Conservation (phyloP, 2,888 invertebrate species). For the Caenorhabditis angaria region DNA sequence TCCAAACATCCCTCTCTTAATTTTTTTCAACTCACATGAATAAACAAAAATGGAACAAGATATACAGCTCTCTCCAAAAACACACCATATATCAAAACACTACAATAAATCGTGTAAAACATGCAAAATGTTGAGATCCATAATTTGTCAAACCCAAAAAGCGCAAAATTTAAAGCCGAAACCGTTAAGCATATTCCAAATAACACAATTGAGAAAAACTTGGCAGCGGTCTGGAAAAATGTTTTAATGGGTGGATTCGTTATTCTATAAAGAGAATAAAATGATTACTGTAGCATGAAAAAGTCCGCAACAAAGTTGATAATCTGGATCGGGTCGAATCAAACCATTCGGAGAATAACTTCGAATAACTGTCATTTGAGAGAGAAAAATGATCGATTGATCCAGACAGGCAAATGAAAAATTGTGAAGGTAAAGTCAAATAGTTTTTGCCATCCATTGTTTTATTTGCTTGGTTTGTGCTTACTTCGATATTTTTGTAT, state of each 20-base stretch:
- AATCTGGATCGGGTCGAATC: slow-evolving; percentile 36
- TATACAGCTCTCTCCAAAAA: slow-evolving; percentile 37
- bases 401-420: not conserved
- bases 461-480: slow-evolving; percentile 6
- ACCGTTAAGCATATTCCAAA: slow-evolving; percentile 29
- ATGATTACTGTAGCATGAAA: slow-evolving; percentile 34
- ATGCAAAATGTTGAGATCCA: slow-evolving; percentile 35
- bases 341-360: slow-evolving; percentile 45
- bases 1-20: not conserved
- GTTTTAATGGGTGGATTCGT: not conserved
- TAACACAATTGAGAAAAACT: slow-evolving; percentile 34
- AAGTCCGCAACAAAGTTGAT: slow-evolving; percentile 38
- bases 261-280: not conserved
- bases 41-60: slow-evolving; percentile 38
- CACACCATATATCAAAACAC: slow-evolving; percentile 29
- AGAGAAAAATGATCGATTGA: no score
- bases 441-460: slow-evolving; percentile 4
- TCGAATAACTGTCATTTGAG: slow-evolving; percentile 18
- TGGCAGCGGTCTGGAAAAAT: slow-evolving; percentile 39
- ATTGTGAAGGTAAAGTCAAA: not conserved
- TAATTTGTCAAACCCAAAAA: slow-evolving; percentile 29
- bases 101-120: slow-evolving; percentile 35
- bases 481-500: not conserved
- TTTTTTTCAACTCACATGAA: slow-evolving; percentile 29
- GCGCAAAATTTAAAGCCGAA: slow-evolving; percentile 33